These are phyloP conservation scores for Brachyrhaphis roseni DNA, from an alignment of 2,797 vertebrate species.

Conservation along the genomic window DNA sequence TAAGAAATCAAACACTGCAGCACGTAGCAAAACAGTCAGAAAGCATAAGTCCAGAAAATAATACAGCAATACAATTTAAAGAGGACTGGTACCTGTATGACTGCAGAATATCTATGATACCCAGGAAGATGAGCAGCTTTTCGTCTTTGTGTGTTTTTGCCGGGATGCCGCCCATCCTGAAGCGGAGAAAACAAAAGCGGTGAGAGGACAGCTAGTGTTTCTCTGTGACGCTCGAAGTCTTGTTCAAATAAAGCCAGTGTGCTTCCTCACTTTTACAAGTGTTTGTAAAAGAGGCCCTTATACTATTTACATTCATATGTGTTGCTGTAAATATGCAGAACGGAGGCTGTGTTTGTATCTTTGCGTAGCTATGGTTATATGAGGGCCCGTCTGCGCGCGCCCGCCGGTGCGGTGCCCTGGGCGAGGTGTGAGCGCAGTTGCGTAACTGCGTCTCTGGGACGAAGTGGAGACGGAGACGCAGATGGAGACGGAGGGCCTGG, in stretches of 20 bases:
- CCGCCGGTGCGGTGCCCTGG: slow-evolving; percentile 4
- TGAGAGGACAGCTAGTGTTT: slow-evolving; percentile 35
- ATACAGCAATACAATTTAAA: slow-evolving; percentile 2
- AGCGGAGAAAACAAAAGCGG: slow-evolving; percentile 42
- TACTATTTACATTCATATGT: slow-evolving; percentile 46
- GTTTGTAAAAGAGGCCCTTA: slow-evolving; percentile 55
- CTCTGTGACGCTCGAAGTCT: slow-evolving; percentile 14
- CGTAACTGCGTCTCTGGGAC: slow-evolving; percentile 36
- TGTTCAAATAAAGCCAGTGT: slow-evolving; percentile 43
- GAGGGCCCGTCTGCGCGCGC: slow-evolving; percentile 32
- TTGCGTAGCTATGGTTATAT: slow-evolving; percentile 66
- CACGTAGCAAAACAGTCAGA: neutral
- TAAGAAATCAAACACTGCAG: neutral
- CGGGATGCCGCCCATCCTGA: slow-evolving; percentile 97
- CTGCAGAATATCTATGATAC: slow-evolving; percentile 97
- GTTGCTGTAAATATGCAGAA: slow-evolving; percentile 45
- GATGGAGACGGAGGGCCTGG: slow-evolving; percentile 40
- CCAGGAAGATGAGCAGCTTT: slow-evolving; percentile 94
- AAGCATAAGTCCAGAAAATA: neutral
- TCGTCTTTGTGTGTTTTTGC: slow-evolving; percentile 95
- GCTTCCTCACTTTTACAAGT: slow-evolving; percentile 30
- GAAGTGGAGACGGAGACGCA: slow-evolving; percentile 31
- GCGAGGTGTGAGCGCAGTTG: slow-evolving; percentile 25
- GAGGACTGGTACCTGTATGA: slow-evolving; percentile 90
- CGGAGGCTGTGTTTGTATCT: slow-evolving; percentile 65